Conservation (phyloP, 2,113 vertebrate genomes). For the Caretta caretta region DNA sequence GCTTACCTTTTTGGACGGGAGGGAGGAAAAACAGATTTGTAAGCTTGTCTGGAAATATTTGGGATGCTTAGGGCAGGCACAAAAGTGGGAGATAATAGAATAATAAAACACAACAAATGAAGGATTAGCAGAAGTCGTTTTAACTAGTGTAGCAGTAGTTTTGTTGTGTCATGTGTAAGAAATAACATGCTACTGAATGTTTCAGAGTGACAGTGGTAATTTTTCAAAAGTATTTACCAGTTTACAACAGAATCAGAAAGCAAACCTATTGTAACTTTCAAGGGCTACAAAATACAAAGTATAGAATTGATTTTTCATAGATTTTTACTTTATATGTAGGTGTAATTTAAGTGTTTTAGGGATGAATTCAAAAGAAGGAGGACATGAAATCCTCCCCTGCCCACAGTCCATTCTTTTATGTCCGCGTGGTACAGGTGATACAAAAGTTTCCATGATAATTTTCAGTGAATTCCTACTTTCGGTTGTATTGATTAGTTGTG, state of each 20-base stretch:
- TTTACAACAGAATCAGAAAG: neutral
- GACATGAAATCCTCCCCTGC: neutral
- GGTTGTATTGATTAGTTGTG: neutral
- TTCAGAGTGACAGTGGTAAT: neutral
- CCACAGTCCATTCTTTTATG: neutral
- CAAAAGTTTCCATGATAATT: neutral
- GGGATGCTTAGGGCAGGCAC: constrained; percentile 10
- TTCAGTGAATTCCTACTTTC: neutral
- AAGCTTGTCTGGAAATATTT: constrained; percentile 36
- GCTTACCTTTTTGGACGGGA: constrained; percentile 66
- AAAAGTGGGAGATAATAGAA: neutral
- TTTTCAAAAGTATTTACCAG: neutral
- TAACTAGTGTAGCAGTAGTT: neutral
- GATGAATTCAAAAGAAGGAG: neutral
- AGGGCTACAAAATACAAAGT: neutral
- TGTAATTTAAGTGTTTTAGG: neutral
- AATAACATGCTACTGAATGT: neutral
- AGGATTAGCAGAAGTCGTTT: neutral
- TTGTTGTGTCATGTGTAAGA: neutral
- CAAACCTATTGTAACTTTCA: neutral
- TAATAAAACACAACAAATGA: neutral
- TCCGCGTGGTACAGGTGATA: neutral
- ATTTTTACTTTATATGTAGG: neutral
- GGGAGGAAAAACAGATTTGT: constrained; percentile 27
- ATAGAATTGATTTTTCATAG: neutral